A percentile compares a stretch with the other conserved stretches of the same genome.
Conservation (phyloP, 2,113 vertebrate species). For the Caracal caracal region DNA sequence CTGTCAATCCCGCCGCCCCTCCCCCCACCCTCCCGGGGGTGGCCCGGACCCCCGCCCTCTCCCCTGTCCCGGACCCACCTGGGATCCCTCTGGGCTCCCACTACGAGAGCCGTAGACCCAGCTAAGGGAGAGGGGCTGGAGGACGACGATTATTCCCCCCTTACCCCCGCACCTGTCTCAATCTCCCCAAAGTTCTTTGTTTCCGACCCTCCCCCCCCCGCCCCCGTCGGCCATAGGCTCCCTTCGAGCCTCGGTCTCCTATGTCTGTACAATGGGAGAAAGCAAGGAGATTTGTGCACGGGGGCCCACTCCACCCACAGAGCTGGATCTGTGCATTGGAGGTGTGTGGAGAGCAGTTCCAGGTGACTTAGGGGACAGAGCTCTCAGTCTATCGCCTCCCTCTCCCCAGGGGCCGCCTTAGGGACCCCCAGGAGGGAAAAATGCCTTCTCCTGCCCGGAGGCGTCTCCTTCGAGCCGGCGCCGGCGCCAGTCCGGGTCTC, state of each 20-base stretch:
- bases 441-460: conserved; percentile 33
- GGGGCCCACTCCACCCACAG: neutral
- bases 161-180: conserved; percentile 62
- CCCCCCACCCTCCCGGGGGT: conserved; percentile 64
- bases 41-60: conserved; percentile 32
- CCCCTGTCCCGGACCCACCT: neutral
- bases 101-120: neutral
- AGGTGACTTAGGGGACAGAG: neutral
- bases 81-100: neutral
- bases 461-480: conserved; percentile 30
- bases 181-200: neutral
- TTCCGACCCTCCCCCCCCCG: neutral
- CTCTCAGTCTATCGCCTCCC: neutral
- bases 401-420: neutral
- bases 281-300: neutral
- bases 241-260: neutral
- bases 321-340: neutral
- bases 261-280: neutral
- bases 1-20: conserved; percentile 85
- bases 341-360: neutral
- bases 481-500: conserved; percentile 73
- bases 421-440: neutral
- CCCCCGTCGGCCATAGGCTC: neutral
- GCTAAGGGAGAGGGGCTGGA: neutral
- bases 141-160: neutral